These are phyloP conservation scores for Macaria liturata DNA, from an alignment of 2,888 invertebrate genomes.

Conservation along the genomic window DNA sequence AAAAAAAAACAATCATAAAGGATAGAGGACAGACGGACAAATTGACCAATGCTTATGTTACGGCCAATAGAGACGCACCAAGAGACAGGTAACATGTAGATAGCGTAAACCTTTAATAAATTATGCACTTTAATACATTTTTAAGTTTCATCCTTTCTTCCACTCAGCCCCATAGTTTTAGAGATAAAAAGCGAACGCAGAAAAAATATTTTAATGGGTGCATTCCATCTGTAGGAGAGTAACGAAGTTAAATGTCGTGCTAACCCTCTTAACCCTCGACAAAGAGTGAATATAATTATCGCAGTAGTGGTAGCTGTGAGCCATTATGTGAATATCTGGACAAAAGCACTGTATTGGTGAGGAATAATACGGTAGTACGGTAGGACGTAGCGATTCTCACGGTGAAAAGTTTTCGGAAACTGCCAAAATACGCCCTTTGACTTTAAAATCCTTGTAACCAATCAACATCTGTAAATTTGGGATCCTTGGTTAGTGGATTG, in stretches of 20 bases:
- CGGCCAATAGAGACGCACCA: slow-evolving; percentile 53
- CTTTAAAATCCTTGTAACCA: too few species aligned
- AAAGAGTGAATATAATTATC: slow-evolving; percentile 61
- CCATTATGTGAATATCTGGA: slow-evolving; percentile 66
- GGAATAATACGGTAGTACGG: slow-evolving; percentile 49
- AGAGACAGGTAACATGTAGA: slow-evolving; percentile 48
- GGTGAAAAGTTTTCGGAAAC: too few species aligned
- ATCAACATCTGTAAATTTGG: too few species aligned
- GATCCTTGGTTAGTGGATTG: too few species aligned
- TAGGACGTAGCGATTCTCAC: slow-evolving; percentile 5
- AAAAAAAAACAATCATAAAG: slow-evolving; percentile 71
- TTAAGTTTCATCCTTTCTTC: slow-evolving; percentile 48
- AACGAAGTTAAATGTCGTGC: slow-evolving; percentile 53
- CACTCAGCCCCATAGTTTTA: slow-evolving; percentile 39
- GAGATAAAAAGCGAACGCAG: slow-evolving; percentile 48
- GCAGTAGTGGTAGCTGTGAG: slow-evolving; percentile 46
- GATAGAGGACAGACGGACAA: slow-evolving; percentile 63
- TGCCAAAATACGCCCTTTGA: too few species aligned
- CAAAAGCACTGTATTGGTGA: slow-evolving; percentile 63
- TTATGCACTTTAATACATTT: slow-evolving; percentile 63
- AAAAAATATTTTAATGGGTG: slow-evolving; percentile 48
- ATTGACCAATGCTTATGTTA: slow-evolving; percentile 66
- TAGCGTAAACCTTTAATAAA: slow-evolving; percentile 63
- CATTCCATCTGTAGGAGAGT: slow-evolving; percentile 38
- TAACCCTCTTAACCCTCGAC: slow-evolving; percentile 55